Base-by-base conservation (phyloP, 92 coral and sea anemone species). In the Parazoanthus darwini region DNA sequence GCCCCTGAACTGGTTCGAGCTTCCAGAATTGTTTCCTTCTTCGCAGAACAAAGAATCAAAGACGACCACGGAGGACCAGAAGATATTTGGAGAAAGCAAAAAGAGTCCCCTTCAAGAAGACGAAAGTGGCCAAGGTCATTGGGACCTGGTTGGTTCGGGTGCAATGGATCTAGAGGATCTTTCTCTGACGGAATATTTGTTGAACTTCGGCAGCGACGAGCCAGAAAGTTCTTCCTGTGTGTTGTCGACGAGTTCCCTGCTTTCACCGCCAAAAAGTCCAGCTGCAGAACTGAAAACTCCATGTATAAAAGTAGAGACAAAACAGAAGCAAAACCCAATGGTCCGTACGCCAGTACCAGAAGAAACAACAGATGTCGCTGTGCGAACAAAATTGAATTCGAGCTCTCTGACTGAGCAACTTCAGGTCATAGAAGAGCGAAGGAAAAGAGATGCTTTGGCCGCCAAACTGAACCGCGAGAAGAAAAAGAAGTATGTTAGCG, bases 171-270 rank as follows among this genome's bases (percentile, higher is more conserved):
- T 89, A 4, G 92, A 91, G 58, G 90, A 95, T 76, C 91, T 93
- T 51, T 87, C 92, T 16, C 89, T 95, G 44, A 92, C 98, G 13
- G 95, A 95, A 66, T 95, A 93, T 87, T 89, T 95, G 75, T 81
- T 93, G 68, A 92, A 95, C 81, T 85, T 90, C 63, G 88, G 87
- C 15, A 91, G 68, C 43, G 96, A 91, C 22, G 68, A 78, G 20
- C n/a, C 42, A 9, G 76, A 67, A 51, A 78, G 29, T 54, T 56
- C 89, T 33, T 56, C 68, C 33, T 73, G 58, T 74, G 86, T 79
- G 23, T 50, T 90, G 87, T 48, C 87, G 74, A 50, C 87, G 82
- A 18, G 82, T 59, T 54, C 90, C 37, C 48, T 86, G 39, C 54
- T 63, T 36, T 63, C 88, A 75, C 51, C 82, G 51, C 78, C 88